Evolutionary conservation across 2,797 vertebrate species (phyloP).

Genomic region (Bovichtus variegatus): DNA sequence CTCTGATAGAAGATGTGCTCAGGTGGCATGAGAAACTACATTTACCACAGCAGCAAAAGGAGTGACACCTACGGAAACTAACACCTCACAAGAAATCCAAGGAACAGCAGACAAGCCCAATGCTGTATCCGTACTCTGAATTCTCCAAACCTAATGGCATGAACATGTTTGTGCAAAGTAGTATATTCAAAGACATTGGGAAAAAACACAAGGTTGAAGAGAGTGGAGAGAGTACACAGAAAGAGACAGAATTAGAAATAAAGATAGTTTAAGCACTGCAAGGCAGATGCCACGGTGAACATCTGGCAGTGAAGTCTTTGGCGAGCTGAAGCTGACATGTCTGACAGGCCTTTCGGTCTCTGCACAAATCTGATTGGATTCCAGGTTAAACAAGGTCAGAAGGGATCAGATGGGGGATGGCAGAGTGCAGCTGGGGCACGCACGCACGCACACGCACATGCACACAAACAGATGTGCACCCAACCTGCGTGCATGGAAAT

Average conservation of each 20-base stretch:
- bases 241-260: slow-evolving; percentile 7
- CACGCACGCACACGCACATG: slow-evolving; percentile 7
- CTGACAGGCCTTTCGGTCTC: slow-evolving; percentile 37
- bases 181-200: background rate
- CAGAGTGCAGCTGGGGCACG: background rate
- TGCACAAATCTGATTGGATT: slow-evolving; percentile 70
- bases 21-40: too few species aligned
- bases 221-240: background rate
- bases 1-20: too few species aligned
- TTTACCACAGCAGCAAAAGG: background rate
- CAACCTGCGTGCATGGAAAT: slow-evolving; percentile 1
- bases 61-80: background rate
- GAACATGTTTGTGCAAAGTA: background rate
- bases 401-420: slow-evolving; percentile 40
- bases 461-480: slow-evolving; percentile 10
- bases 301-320: slow-evolving; percentile 62
- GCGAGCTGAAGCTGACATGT: slow-evolving; percentile 57
- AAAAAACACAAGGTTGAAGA: background rate
- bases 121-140: background rate
- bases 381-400: slow-evolving; percentile 67
- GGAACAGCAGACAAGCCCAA: background rate
- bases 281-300: slow-evolving; percentile 49
- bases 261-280: slow-evolving; percentile 12
- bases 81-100: background rate
- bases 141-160: background rate